Evolutionary conservation across 2,797 vertebrate species (phyloP), one percentile per base, ranked within the genome.

Genomic region (Manis pentadactyla): DNA sequence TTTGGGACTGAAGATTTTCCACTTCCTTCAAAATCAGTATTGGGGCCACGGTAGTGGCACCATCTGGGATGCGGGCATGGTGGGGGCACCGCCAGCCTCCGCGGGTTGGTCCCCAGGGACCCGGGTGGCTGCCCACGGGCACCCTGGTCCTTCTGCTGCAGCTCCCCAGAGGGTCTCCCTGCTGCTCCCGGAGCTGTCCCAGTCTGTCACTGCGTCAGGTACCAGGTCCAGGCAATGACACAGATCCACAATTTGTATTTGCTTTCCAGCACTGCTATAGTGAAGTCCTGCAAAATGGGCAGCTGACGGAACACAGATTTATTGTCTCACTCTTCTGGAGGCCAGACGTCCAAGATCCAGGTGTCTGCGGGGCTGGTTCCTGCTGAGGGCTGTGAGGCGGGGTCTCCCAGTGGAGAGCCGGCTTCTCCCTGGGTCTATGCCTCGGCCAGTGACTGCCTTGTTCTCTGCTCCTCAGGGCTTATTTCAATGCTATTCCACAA

Each of bases 391-490:
- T 23, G 9, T 2, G 14, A 81, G 59, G 9, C 11, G 71, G 84
- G 51, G 25, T 7, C 11, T 7, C 18, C 61, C 82, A 13, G 17
- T 7, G n/a, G 27, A 51, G 25, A 42, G 25, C 27, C 21, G 5
- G 18, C 25, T 73, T 25, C 42, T 61, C 5, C n/a, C 37, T 15
- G 10, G 31, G 4, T 27, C 34, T 21, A 1, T 55, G 42, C 12
- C 10, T 79, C 61, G 29, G 59, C 25, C 79, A 61, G 64, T 37
- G 42, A 69, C 31, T 57, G 59, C 6, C 13, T 17, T 61, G 12
- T 23, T 87, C 25, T 91, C 49, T 10, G 46, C 21, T 15, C 0
- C 31, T 12, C 0, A 0, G 2, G 3, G 0, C n/a, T 59, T 63
- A 39, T 63, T 10, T 19, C 13, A 37, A 0, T 75, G 55, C 11